Evolutionary conservation across 2,797 vertebrate species (phyloP), one percentile per base, ranked within the genome.

Genomic region (Hirundo rustica): DNA sequence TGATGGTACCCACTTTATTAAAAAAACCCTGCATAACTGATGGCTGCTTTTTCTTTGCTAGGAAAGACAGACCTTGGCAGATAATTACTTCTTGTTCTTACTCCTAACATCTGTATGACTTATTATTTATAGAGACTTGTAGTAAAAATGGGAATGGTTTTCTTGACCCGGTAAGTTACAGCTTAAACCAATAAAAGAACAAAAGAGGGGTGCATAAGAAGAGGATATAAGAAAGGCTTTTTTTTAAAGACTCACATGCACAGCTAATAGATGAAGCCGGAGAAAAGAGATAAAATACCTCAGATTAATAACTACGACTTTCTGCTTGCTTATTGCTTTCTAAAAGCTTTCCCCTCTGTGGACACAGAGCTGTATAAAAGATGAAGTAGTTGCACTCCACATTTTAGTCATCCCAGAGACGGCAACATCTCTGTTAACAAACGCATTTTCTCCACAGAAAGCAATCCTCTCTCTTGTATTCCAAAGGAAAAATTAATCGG

Each of bases 111-210:
- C 89, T 79, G 57, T 86, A 95, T 25, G 51, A 80, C 73, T 92
- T 93, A 77, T 72, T 95, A 93, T 92, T 88, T 88, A 86, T 90
- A 93, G 91, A 89, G 40, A 55, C 85, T 90, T 75, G 30, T 36
- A 88, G 88, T 81, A 95, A 94, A 93, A 93, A 51, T 29, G 30
- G 61, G 88, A 88, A 88, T 61, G 13, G 84, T 94, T 95, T 88
- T 89, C 79, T 73, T 87, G 81, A 95, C 90, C 68, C 0, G 0
- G 8, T 72, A 77, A 92, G 51, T 94, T 94, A 82, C 89, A 93
- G 75, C 68, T 92, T 95, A 94, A 94, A 92, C 61, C 72, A 91
- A 93, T 95, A 95, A 92, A 95, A 95, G 95, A 95, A 96, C 74
- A 95, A 96, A 95, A 81, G n/a, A 92, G 17, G 4, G 7, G 15